phyloP scores from a whole-genome alignment of 2,797 vertebrate species.

The Cichlasoma orientale region DNA sequence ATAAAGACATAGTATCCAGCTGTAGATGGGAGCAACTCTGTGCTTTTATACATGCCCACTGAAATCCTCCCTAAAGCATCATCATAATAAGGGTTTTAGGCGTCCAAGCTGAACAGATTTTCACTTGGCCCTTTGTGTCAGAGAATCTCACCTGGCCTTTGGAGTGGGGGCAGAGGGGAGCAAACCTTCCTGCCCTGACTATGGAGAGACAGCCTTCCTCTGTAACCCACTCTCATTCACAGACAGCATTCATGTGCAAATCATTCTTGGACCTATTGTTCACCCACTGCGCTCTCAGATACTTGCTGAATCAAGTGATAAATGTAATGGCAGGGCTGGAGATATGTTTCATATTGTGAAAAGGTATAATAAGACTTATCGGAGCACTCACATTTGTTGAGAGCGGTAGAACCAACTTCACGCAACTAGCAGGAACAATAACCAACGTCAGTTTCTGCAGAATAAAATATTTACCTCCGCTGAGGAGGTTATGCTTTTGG shows the following conservation, averaged over 20 bases:
- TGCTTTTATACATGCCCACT: constrained; percentile 46
- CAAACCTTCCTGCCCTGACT: constrained; percentile 69
- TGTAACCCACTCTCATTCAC: constrained; percentile 81
- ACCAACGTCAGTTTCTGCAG: neutral
- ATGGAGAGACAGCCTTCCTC: constrained; percentile 77
- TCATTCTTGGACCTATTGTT: constrained; percentile 75
- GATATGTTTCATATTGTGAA: constrained; percentile 66
- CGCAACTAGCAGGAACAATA: constrained; percentile 13
- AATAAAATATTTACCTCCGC: neutral
- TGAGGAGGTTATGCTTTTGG: no score
- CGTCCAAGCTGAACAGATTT: constrained; percentile 67
- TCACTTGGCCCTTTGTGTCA: constrained; percentile 78
- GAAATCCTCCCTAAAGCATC: constrained; percentile 57
- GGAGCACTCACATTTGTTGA: constrained; percentile 15
- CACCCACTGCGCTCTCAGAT: constrained; percentile 71
- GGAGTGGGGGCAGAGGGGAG: constrained; percentile 73
- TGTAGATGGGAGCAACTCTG: constrained; percentile 26
- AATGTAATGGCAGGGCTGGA: constrained; percentile 68
- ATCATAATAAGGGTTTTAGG: constrained; percentile 70
- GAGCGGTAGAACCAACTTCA: constrained; percentile 12
- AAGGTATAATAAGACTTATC: constrained; percentile 40
- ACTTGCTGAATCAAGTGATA: constrained; percentile 80
- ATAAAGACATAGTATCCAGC: constrained; percentile 41
- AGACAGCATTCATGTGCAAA: constrained; percentile 85
- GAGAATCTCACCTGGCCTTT: constrained; percentile 82